These are phyloP conservation scores for Saimiri boliviensis DNA, from an alignment of 2,113 vertebrate genomes.

Conservation along the genomic window DNA sequence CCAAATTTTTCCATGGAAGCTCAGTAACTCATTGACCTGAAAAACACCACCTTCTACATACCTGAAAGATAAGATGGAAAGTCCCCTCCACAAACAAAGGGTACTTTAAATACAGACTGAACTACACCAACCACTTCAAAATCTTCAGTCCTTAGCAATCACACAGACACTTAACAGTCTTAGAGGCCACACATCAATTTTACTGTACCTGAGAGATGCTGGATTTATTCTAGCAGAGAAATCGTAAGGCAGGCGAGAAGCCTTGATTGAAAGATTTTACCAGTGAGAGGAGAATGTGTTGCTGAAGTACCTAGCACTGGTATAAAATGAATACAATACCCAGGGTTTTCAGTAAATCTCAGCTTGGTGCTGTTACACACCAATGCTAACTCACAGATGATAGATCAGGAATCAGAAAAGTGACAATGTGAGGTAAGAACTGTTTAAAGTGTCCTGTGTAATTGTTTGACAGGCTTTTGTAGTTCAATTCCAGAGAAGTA, in stretches of 20 bases:
- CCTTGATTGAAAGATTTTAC: background rate
- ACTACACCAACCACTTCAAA: background rate
- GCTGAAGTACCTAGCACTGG: background rate
- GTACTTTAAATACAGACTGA: background rate
- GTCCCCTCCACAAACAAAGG: background rate
- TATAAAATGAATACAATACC: constrained; percentile 40
- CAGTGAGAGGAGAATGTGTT: background rate
- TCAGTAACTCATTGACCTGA: background rate
- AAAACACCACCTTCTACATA: background rate
- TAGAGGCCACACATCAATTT: background rate
- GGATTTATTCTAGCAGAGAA: background rate
- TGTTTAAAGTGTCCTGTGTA: background rate
- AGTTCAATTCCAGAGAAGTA: background rate
- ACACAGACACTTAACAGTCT: background rate
- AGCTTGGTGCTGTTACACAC: background rate
- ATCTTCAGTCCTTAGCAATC: rapidly evolving
- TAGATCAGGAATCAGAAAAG: background rate
- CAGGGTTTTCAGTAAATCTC: background rate
- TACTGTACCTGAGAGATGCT: background rate
- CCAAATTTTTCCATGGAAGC: background rate
- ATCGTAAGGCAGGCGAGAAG: background rate
- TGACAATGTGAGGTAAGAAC: background rate
- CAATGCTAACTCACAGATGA: background rate
- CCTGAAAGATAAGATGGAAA: background rate
- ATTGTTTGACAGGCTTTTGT: background rate